Evolutionary conservation across 23 tunicate genomes (phyloP).

Genomic region (Trididemnum nubilum): DNA sequence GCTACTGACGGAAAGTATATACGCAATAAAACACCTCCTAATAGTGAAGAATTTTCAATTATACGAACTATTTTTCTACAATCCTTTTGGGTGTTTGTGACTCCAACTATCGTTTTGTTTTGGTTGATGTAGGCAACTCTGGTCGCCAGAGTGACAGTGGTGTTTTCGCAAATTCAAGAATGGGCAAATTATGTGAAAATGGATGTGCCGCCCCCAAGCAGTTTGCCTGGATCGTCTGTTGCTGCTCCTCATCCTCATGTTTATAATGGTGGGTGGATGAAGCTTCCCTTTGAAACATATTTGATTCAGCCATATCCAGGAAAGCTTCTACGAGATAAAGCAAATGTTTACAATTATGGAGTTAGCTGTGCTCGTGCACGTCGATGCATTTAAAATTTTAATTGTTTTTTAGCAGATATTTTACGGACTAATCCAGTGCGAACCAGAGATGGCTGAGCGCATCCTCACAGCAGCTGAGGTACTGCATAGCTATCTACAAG

Average conservation of each 20-base stretch:
- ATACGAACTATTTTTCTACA: conserved; percentile 45
- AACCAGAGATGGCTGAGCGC: conserved; percentile 18
- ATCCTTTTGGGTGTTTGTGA: conserved; percentile 51
- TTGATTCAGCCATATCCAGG: conserved; percentile 52
- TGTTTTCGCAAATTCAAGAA: conserved; percentile 27
- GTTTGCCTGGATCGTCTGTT: background rate
- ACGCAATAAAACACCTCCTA: conserved; percentile 35
- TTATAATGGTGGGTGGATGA: too few species aligned
- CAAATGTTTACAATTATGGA: conserved; percentile 37
- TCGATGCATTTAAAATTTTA: conserved; percentile 44
- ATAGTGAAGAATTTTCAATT: conserved; percentile 56
- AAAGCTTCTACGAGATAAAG: conserved; percentile 4
- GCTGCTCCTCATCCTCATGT: conserved; percentile 23
- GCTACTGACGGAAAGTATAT: conserved; percentile 41
- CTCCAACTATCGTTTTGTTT: conserved; percentile 17
- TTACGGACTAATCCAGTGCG: conserved; percentile 11
- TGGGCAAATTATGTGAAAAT: conserved; percentile 32
- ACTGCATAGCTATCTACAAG: conserved; percentile 41
- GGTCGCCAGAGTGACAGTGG: conserved; percentile 55
- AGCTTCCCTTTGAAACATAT: conserved; percentile 48
- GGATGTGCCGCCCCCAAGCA: conserved; percentile 15
- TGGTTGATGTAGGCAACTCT: conserved; percentile 36
- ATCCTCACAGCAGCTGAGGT: conserved; percentile 42
- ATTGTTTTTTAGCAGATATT: conserved; percentile 34
- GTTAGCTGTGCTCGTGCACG: conserved; percentile 58